phyloP scores from a whole-genome alignment of 2,113 vertebrate genomes.

The Pelusios castaneus region DNA sequence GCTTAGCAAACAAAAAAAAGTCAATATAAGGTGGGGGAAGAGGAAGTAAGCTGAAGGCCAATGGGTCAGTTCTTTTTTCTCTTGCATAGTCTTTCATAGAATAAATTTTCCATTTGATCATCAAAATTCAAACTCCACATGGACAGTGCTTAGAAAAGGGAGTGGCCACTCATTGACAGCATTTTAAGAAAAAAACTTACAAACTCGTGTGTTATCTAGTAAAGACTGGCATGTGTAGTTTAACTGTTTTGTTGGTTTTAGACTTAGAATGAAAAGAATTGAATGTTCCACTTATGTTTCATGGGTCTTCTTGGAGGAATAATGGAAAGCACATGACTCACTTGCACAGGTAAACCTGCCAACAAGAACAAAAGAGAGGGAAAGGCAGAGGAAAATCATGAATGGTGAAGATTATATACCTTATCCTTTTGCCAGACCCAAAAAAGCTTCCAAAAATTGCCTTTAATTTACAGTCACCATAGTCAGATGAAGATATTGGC shows the following conservation, averaged over 20 bases:
- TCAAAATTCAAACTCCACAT: background rate
- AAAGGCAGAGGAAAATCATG: background rate
- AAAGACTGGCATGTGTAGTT: background rate
- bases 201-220: background rate
- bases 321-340: background rate
- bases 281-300: background rate
- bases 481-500: background rate
- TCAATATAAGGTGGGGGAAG: fast-evolving
- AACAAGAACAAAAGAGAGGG: background rate
- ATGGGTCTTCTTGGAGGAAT: background rate
- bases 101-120: background rate
- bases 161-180: background rate
- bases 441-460: background rate
- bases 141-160: background rate
- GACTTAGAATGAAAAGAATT: background rate
- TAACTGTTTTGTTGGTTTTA: background rate
- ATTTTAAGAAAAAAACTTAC: background rate
- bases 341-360: background rate
- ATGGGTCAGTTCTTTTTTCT: background rate
- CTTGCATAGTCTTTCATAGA: background rate
- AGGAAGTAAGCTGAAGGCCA: background rate
- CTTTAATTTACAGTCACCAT: background rate
- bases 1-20: background rate
- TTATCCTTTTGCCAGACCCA: background rate
- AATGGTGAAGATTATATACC: background rate